A percentile compares a stretch with the other conserved stretches of the same genome.
Evolutionary conservation across 2,113 vertebrate species (phyloP).

Genomic region (Psephotus haematonotus): DNA sequence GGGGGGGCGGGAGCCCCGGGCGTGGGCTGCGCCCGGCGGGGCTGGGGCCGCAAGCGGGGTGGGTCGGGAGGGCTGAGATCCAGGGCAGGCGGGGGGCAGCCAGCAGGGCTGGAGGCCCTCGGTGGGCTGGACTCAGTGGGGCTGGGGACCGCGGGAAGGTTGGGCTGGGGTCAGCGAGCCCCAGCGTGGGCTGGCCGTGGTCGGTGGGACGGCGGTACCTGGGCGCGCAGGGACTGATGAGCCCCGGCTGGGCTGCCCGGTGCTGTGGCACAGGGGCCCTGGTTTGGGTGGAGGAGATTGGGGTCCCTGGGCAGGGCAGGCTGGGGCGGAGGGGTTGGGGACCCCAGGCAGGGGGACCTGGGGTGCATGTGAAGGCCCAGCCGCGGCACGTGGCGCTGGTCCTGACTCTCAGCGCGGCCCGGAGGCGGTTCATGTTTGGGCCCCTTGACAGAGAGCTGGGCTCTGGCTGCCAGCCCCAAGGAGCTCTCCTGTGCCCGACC

Average conservation of each 20-base stretch:
- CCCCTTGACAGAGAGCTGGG: neutral
- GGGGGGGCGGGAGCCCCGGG: neutral
- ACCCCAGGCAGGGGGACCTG: rapidly evolving
- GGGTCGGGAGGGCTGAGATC: too few species aligned
- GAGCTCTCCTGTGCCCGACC: neutral
- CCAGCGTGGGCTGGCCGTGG: neutral
- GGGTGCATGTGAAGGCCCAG: neutral
- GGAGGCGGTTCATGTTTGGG: neutral
- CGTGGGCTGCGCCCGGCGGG: neutral
- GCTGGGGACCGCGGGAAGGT: neutral
- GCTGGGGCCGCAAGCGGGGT: neutral
- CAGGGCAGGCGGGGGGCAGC: neutral
- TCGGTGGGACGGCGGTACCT: neutral
- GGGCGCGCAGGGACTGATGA: neutral
- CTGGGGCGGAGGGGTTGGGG: neutral
- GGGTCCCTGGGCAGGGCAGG: neutral
- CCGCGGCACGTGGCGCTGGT: neutral
- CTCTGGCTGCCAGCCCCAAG: neutral
- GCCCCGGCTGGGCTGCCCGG: neutral
- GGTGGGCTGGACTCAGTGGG: neutral
- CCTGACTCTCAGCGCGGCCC: rapidly evolving
- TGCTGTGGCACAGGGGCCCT: neutral
- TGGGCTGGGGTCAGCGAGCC: neutral
- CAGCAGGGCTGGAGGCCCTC: neutral
- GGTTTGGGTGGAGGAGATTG: neutral